Evolutionary conservation across 1,140 invertebrate genomes (phyloP).

Genomic region (Mizuhopecten yessoensis): DNA sequence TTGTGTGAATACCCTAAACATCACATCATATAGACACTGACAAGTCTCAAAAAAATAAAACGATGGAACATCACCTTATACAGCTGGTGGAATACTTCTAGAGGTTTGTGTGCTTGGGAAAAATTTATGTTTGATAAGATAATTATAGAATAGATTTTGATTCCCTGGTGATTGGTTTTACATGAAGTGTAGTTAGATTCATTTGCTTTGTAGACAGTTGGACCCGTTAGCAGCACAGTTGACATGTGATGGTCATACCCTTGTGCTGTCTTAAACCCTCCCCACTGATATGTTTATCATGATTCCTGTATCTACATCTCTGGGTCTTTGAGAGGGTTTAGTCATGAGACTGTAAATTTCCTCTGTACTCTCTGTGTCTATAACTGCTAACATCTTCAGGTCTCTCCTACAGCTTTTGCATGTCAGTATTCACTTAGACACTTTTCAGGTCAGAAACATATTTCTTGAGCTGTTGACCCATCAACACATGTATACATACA

Average conservation of each 20-base stretch:
- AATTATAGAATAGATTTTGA: too few relatives aligned
- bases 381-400: not conserved
- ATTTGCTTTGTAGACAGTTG: not conserved
- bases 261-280: not conserved
- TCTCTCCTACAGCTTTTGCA: not conserved
- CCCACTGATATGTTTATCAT: not conserved
- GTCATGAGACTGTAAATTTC: constrained; percentile 33
- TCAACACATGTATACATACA: not conserved
- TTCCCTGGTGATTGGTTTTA: not conserved
- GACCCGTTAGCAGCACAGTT: not conserved
- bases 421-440: not conserved
- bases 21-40: too few relatives aligned
- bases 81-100: too few relatives aligned
- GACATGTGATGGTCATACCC: not conserved
- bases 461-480: not conserved
- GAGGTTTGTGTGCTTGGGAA: too few relatives aligned
- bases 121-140: too few relatives aligned
- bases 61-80: too few relatives aligned
- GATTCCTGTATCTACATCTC: not conserved
- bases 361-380: not conserved
- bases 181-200: not conserved
- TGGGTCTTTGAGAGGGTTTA: constrained; percentile 1
- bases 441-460: not conserved
- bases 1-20: too few relatives aligned
- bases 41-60: too few relatives aligned